Percentiles rank a stretch among this genome's conserved stretches.
phyloP scores from a whole-genome alignment of 2,797 vertebrate species.

The Esox masquinongy region DNA sequence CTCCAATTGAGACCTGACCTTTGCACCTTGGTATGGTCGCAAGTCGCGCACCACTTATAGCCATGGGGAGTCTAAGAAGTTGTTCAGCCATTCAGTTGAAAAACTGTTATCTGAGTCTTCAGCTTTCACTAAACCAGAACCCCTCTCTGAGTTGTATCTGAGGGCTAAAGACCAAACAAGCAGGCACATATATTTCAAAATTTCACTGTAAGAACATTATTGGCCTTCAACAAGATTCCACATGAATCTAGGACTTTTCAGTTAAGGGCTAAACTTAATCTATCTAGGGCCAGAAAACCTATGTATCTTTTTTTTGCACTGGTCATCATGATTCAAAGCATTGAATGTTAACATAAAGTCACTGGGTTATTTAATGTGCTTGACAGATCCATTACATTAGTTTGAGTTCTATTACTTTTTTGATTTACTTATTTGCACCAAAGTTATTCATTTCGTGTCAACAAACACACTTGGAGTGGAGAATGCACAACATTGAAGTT shows the following conservation, averaged over 20 bases:
- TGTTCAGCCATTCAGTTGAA: conserved; percentile 40
- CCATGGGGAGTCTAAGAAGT: conserved; percentile 47
- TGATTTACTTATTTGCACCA: conserved; percentile 27
- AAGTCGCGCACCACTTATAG: conserved; percentile 46
- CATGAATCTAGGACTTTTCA: too few relatives aligned
- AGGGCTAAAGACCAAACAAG: background rate
- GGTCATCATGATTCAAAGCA: background rate
- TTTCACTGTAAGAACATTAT: background rate
- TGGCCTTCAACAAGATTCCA: too few relatives aligned
- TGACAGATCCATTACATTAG: background rate
- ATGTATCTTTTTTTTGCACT: background rate
- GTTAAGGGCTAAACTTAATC: background rate
- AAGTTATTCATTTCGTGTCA: conserved; percentile 30
- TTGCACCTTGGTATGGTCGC: conserved; percentile 46
- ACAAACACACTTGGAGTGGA: conserved; percentile 43
- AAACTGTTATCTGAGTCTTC: conserved; percentile 32
- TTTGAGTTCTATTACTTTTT: conserved; percentile 4
- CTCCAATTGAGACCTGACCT: conserved; percentile 64
- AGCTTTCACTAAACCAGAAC: conserved; percentile 8
- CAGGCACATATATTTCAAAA: background rate
- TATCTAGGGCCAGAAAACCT: background rate
- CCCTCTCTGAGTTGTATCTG: background rate
- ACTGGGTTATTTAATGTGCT: background rate
- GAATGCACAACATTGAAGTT: conserved; percentile 44
- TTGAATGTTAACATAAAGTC: background rate